Percentiles rank a stretch among this genome's conserved stretches.
phyloP scores from a whole-genome alignment of 2,113 vertebrate genomes.

The Nothobranchius kuhntae region DNA sequence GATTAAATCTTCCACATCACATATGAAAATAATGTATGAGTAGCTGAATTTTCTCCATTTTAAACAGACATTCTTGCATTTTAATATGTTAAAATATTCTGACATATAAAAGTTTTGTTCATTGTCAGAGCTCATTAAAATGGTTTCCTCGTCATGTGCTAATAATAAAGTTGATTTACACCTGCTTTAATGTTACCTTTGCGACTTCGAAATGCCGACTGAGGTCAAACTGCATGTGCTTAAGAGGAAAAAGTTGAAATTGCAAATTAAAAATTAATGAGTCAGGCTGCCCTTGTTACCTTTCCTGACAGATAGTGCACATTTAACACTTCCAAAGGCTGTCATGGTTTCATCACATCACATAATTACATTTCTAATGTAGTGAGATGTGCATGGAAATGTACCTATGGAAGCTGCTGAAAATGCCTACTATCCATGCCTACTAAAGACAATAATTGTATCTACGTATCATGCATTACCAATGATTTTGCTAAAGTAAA shows the following conservation, averaged over 20 bases:
- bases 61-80: too few species aligned
- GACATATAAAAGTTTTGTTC: too few species aligned
- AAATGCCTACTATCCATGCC: too few species aligned
- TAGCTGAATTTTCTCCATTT: too few species aligned
- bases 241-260: conserved; percentile 1
- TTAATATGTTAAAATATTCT: too few species aligned
- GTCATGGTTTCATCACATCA: background rate
- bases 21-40: too few species aligned
- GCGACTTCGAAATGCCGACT: background rate
- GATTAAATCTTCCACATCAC: too few species aligned
- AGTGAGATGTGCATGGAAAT: background rate
- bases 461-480: too few species aligned
- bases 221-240: background rate
- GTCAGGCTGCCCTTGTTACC: background rate
- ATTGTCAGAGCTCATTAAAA: background rate
- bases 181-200: background rate
- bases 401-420: too few species aligned
- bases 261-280: conserved; percentile 11
- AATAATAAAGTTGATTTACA: background rate
- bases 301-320: conserved; percentile 1
- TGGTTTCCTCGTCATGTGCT: background rate
- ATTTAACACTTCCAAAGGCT: background rate
- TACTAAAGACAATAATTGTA: too few species aligned
- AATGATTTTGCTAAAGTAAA: too few species aligned
- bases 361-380: background rate